Evolutionary conservation across 2,797 vertebrate genomes (phyloP), one percentile per base, ranked within the genome.

Genomic region (Amphiprion clarkii): DNA sequence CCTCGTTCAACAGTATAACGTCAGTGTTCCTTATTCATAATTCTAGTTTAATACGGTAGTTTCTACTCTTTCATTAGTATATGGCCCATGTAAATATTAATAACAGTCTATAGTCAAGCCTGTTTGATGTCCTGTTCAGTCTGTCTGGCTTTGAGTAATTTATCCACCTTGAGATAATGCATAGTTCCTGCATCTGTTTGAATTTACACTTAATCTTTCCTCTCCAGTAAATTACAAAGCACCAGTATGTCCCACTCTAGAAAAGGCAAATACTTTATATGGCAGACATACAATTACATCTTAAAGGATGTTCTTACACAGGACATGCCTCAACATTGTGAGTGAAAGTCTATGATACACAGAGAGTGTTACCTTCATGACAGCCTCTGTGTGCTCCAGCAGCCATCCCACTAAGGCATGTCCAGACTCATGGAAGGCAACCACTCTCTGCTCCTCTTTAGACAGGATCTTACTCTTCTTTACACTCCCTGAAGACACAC

Each of bases 381-480:
- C 97, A 0, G 97, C 97, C 74, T 99, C 98, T 0, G 98, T 99
- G 92, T 99, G 97, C 81, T 99, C 97, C 36, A 99, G 96, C 66
- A 99, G 90, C 98, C 98, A 99, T 54, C 98, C 98, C 0, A 98
- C 98, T 57, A 99, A 68, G 0, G 96, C 96, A 0, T 99, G 98
- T 27, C 98, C 98, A 0, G 98, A 98, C 60, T 99, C 98, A 0
- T 99, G 98, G 67, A 98, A 98, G 0, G 98, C 98, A 11, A 99
- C 96, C 1, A 99, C 92, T 84, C 92, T 96, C 92, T 96, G 96
- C 88, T 99, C 98, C 49, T 98, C 97, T 81, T 96, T 98, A 0
- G 96, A 98, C 74, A 99, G 85, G 87, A 98, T 97, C 89, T 97
- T 96, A 70, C 93, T 99, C 82, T 97, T 99, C 86, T 98, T 99